Conservation (phyloP, 2,113 vertebrate genomes). For the Polyodon spathula region DNA sequence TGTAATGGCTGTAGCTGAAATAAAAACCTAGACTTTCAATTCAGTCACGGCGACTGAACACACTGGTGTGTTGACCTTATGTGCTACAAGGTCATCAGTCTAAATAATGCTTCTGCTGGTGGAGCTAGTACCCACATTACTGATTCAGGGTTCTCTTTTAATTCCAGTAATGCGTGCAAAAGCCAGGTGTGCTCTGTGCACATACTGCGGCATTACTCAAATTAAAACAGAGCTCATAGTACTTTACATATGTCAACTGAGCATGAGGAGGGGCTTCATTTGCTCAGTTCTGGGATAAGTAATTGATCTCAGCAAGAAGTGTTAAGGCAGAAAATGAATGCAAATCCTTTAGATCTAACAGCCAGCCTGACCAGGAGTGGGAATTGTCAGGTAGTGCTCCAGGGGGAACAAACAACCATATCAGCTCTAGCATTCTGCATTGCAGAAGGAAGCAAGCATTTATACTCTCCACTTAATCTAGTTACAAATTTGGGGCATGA, state of each 20-base stretch:
- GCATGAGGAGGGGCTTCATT: not conserved
- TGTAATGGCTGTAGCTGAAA: no score
- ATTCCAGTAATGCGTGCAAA: conserved; percentile 3
- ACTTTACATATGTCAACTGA: not conserved
- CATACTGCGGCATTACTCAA: not conserved
- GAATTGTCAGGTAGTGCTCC: not conserved
- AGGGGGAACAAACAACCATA: not conserved
- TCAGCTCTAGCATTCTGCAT: not conserved
- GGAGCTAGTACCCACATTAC: not conserved
- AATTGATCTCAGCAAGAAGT: not conserved
- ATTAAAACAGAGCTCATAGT: not conserved
- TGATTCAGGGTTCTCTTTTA: not conserved
- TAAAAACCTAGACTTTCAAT: not conserved
- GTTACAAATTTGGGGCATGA: not conserved
- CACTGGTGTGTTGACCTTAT: not conserved
- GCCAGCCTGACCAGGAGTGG: not conserved
- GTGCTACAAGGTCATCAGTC: not conserved
- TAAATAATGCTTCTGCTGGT: not conserved
- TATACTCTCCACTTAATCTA: no score
- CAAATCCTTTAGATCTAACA: not conserved
- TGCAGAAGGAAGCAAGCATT: no score
- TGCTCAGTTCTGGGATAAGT: not conserved
- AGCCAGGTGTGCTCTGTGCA: not conserved
- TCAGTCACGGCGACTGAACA: not conserved
- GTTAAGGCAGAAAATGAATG: not conserved